A percentile compares a stretch with the other conserved stretches of the same genome.
Conservation (phyloP, 2,113 vertebrate species). For the Larimichthys polyactis region DNA sequence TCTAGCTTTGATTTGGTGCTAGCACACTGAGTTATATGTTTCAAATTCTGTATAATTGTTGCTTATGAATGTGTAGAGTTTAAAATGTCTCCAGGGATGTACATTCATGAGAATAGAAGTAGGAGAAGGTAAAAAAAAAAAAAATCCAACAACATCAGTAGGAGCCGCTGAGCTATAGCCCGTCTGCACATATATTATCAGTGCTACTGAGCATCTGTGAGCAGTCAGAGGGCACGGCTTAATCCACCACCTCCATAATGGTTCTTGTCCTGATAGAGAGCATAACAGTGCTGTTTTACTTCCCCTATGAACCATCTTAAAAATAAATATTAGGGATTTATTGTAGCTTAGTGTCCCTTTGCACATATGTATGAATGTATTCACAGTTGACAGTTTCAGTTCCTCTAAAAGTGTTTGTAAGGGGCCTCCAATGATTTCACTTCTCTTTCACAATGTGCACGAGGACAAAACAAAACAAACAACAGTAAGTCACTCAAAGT, state of each 20-base stretch:
- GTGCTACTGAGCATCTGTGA: conserved; percentile 19
- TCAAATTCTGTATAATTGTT: not conserved
- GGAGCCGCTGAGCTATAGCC: conserved; percentile 4
- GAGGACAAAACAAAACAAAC: no score
- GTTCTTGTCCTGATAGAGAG: conserved; percentile 3
- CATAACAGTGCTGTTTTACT: conserved; percentile 10
- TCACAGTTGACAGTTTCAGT: not conserved
- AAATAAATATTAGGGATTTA: not conserved
- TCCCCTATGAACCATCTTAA: not conserved
- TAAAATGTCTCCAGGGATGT: not conserved
- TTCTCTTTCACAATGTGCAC: not conserved
- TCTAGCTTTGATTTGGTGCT: not conserved
- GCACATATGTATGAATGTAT: not conserved
- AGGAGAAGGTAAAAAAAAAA: not conserved
- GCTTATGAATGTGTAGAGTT: not conserved
- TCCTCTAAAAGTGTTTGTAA: conserved; percentile 1
- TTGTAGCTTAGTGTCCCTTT: no score
- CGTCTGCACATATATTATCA: not conserved
- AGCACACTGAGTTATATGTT: not conserved
- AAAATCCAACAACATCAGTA: not conserved
- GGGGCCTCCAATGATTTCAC: not conserved
- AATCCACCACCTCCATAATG: conserved; percentile 15
- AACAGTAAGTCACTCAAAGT: no score
- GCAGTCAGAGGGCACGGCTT: conserved; percentile 8
- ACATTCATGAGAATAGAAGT: not conserved